Evolutionary conservation across 2,113 vertebrate genomes (phyloP), one percentile per base, ranked within the genome.

Genomic region (Coracopsis vasa): DNA sequence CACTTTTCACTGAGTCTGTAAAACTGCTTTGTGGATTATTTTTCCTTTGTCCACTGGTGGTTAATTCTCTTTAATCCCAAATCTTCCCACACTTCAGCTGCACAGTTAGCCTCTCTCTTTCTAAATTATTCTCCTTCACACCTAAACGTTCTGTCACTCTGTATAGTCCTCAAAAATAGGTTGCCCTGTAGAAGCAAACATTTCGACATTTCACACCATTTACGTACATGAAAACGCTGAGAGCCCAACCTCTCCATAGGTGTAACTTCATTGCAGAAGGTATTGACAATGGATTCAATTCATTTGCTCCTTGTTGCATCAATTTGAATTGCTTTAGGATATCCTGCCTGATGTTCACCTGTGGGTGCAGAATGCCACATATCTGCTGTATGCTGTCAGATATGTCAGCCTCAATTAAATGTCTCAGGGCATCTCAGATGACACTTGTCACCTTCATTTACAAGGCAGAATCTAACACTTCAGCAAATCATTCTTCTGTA

Each of bases 11-110:
- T 16, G n/a, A 94, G 37, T 80, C 13, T 45, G 86, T 94, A 90
- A 77, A 94, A 94, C 58, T 83, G 62, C 85, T 90, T 90, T 80
- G 47, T 33, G 58, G 85, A 95, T 95, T 96, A 90, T 66, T 95
- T 80, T 94, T 73, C 50, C n/a, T 93, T 94, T 95, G 90, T 92
- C 79, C 74, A 66, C 16, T 60, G 54, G 11, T 77, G 11, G 33
- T 86, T 96, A 94, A 91, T 83, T 93, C 84, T 29, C 42, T 80
- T 83, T 88, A 95, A 94, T 95, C 50, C 74, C 50, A 78, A 65
- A 70, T 80, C 62, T 90, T 85, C 80, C 67, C 86, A 94, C 35
- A 80, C 10, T 77, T 90, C 71, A 74, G 16, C 45, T 54, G 45
- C 71, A 70, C 33, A 66, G 89, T 90, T 93, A 94, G 6, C 39